Evolutionary conservation across 2,888 invertebrate species (phyloP).

Genomic region (Ommatoiulus sabulosus): DNA sequence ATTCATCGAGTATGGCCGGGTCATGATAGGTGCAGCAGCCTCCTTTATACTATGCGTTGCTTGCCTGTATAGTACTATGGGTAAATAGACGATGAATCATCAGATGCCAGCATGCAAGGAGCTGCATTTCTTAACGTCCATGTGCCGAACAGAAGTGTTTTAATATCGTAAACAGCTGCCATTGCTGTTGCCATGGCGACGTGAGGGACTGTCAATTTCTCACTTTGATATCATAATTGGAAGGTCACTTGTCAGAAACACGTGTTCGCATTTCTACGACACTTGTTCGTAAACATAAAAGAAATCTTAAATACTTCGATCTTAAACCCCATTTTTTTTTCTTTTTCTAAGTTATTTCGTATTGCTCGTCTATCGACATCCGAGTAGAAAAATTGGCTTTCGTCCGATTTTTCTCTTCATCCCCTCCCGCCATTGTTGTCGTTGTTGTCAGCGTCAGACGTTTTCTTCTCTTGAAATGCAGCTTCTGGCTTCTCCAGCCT

Average conservation of each 20-base stretch:
- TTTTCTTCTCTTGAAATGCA: neutral
- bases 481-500: slow-evolving; percentile 1
- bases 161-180: slow-evolving; percentile 51
- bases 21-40: neutral
- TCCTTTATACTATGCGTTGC: too few relatives aligned
- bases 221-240: slow-evolving; percentile 52
- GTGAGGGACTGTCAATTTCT: slow-evolving; percentile 49
- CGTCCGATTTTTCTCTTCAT: neutral
- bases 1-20: neutral
- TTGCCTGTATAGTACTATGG: neutral
- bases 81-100: slow-evolving; percentile 12
- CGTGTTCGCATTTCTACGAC: slow-evolving; percentile 50
- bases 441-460: slow-evolving; percentile 6
- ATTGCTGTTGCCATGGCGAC: slow-evolving; percentile 35
- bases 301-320: slow-evolving; percentile 50
- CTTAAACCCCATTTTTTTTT: slow-evolving; percentile 22
- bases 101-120: slow-evolving; percentile 18
- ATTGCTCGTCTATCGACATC: slow-evolving; percentile 17
- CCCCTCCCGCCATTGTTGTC: slow-evolving; percentile 1
- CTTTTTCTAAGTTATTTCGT: neutral
- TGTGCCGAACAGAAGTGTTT: slow-evolving; percentile 42
- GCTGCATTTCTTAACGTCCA: slow-evolving; percentile 34
- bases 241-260: slow-evolving; percentile 51
- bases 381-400: slow-evolving; percentile 5
- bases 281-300: slow-evolving; percentile 48